A percentile compares a stretch with the other conserved stretches of the same genome.
phyloP scores from a whole-genome alignment of 2,888 invertebrate species.

The Nysson spinosus region DNA sequence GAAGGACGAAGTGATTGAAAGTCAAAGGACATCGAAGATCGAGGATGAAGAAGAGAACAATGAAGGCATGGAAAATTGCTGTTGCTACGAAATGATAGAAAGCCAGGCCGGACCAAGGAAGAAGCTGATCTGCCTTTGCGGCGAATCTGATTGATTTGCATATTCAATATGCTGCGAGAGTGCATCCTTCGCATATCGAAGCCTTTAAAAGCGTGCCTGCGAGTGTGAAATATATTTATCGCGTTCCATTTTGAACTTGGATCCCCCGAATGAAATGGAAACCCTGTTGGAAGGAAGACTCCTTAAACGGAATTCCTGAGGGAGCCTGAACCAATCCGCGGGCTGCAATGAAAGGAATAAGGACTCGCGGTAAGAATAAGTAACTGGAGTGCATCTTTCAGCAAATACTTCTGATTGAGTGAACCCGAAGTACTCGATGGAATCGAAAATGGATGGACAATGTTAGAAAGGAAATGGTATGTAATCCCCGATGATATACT shows the following conservation, averaged over 20 bases:
- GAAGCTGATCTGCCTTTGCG: conserved; percentile 32
- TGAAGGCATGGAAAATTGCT: not conserved
- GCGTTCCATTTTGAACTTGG: no score
- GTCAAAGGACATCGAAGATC: not conserved
- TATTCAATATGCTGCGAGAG: not conserved
- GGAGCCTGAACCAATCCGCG: no score
- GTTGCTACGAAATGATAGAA: conserved; percentile 19
- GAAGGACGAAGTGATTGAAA: not conserved
- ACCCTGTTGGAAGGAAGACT: no score
- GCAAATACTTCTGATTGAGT: conserved; percentile 14
- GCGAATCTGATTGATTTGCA: conserved; percentile 32
- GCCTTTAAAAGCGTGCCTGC: no score
- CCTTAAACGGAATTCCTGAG: no score
- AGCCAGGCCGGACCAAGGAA: not conserved
- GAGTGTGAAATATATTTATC: no score
- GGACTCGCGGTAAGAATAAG: conserved; percentile 10
- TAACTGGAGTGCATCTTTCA: not conserved
- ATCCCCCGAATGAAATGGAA: no score
- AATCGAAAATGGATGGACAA: conserved; percentile 19
- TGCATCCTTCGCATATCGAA: no score
- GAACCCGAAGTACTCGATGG: conserved; percentile 13
- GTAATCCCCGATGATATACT: conserved; percentile 38
- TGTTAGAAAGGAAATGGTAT: conserved; percentile 30
- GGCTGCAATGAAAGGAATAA: no score
- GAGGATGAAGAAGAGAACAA: not conserved